Percentiles rank a stretch among this genome's conserved stretches.
phyloP scores from a whole-genome alignment of 2,797 vertebrate genomes.

The Malurus splendens region DNA sequence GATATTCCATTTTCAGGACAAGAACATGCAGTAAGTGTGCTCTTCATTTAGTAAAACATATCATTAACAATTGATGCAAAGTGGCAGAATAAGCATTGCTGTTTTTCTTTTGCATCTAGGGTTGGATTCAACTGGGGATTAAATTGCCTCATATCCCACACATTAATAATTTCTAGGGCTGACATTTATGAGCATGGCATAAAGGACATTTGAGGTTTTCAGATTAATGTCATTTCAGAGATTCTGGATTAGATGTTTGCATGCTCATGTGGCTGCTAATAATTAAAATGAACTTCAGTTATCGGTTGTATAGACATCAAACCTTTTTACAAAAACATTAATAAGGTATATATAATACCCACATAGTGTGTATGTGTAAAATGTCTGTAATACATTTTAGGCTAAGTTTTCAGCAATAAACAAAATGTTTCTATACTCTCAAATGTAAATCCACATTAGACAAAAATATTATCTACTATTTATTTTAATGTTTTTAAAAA shows the following conservation, averaged over 20 bases:
- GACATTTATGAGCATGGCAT: slow-evolving; percentile 39
- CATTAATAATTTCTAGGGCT: slow-evolving; percentile 48
- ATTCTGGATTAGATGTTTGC: slow-evolving; percentile 28
- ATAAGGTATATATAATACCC: neutral
- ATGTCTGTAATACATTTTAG: neutral
- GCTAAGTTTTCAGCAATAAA: neutral
- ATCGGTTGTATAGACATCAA: neutral
- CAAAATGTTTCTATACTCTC: neutral
- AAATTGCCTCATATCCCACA: slow-evolving; percentile 33
- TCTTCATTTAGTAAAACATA: slow-evolving; percentile 17
- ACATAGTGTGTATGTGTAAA: neutral
- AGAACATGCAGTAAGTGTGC: neutral
- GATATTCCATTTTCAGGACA: neutral
- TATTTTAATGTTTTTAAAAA: neutral
- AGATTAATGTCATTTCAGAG: slow-evolving; percentile 55
- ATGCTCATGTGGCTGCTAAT: slow-evolving; percentile 13
- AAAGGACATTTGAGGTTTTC: slow-evolving; percentile 24
- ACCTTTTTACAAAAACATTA: neutral
- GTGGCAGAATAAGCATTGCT: neutral
- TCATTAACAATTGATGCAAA: slow-evolving; percentile 24
- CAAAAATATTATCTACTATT: neutral
- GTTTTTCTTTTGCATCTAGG: slow-evolving; percentile 16
- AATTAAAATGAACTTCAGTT: slow-evolving; percentile 58
- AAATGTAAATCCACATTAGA: slow-evolving; percentile 10
- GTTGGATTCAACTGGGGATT: slow-evolving; percentile 37